Percentiles rank a stretch among this genome's conserved stretches.
Evolutionary conservation across 2,888 invertebrate species (phyloP).

Genomic region (Liodrosophila aerea): DNA sequence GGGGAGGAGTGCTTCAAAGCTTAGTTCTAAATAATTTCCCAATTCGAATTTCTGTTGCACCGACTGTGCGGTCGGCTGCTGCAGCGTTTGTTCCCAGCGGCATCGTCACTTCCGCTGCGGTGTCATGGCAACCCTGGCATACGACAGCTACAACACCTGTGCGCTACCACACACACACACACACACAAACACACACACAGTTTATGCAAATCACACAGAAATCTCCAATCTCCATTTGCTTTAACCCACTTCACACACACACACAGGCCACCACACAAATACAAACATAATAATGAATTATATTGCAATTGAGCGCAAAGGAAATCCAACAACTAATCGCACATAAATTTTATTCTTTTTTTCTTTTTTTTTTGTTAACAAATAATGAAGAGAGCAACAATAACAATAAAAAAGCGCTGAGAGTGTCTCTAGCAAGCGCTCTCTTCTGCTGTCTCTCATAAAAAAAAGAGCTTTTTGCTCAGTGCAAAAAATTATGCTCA

Average conservation of each 20-base stretch:
- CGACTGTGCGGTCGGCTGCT: conserved; percentile 9
- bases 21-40: conserved; percentile 11
- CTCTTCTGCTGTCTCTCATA: conserved; percentile 28
- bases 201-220: conserved; percentile 71
- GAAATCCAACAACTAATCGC: conserved; percentile 60
- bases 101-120: conserved; percentile 49
- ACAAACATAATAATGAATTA: conserved; percentile 41
- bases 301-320: conserved; percentile 53
- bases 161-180: conserved; percentile 29
- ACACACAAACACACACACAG: conserved; percentile 19
- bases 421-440: conserved; percentile 14
- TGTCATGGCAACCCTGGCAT: conserved; percentile 41
- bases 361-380: conserved; percentile 33
- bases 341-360: conserved; percentile 63
- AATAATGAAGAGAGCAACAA: conserved; percentile 46
- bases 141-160: conserved; percentile 61
- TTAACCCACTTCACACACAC: conserved; percentile 73
- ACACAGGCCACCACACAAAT: conserved; percentile 10
- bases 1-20: conserved; percentile 4
- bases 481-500: conserved; percentile 53
- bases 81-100: conserved; percentile 36
- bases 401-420: conserved; percentile 20
- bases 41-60: conserved; percentile 22
- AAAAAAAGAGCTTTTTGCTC: conserved; percentile 20
- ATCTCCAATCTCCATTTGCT: conserved; percentile 57